A percentile compares a stretch with the other conserved stretches of the same genome.
Conservation (phyloP, 1,140 invertebrate species). For the Centruroides vittatus region DNA sequence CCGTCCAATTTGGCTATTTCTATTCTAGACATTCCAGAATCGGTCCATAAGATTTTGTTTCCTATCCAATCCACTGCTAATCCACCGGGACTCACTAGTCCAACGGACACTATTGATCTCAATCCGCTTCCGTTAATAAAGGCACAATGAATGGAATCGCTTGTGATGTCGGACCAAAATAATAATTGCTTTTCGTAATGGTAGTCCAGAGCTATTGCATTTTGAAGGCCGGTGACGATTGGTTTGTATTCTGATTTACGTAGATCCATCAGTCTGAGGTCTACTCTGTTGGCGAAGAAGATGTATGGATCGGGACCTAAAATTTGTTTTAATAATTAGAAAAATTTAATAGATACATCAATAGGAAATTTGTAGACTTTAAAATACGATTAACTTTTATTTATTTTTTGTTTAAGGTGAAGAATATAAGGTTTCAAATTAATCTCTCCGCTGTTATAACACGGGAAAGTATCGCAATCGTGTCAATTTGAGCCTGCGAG, state of each 20-base stretch:
- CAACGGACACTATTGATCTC: not conserved
- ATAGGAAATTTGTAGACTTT: too few relatives aligned
- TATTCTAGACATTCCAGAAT: slow-evolving; percentile 61
- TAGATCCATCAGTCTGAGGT: slow-evolving; percentile 62
- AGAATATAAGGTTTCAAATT: too few relatives aligned
- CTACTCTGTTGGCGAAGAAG: slow-evolving; percentile 66
- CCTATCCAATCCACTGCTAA: slow-evolving; percentile 76
- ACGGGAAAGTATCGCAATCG: too few relatives aligned
- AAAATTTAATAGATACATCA: too few relatives aligned
- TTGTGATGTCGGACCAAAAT: slow-evolving; percentile 74
- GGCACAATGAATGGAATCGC: slow-evolving; percentile 45
- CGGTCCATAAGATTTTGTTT: slow-evolving; percentile 64
- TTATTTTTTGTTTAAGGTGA: too few relatives aligned
- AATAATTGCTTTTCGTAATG: slow-evolving; percentile 60
- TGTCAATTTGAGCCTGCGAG: too few relatives aligned
- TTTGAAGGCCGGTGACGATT: slow-evolving; percentile 62
- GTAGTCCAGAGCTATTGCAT: slow-evolving; percentile 75
- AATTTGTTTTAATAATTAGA: too few relatives aligned
- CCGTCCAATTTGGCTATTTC: slow-evolving; percentile 67
- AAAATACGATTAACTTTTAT: too few relatives aligned
- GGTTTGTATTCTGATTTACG: slow-evolving; percentile 30
- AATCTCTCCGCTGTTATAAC: too few relatives aligned
- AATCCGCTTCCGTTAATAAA: slow-evolving; percentile 41
- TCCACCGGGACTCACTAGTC: slow-evolving; percentile 40
- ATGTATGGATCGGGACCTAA: slow-evolving; percentile 14